Percentiles rank a stretch among this genome's conserved stretches.
Evolutionary conservation across 2,797 vertebrate species (phyloP).

Genomic region (Danio aesculapii): DNA sequence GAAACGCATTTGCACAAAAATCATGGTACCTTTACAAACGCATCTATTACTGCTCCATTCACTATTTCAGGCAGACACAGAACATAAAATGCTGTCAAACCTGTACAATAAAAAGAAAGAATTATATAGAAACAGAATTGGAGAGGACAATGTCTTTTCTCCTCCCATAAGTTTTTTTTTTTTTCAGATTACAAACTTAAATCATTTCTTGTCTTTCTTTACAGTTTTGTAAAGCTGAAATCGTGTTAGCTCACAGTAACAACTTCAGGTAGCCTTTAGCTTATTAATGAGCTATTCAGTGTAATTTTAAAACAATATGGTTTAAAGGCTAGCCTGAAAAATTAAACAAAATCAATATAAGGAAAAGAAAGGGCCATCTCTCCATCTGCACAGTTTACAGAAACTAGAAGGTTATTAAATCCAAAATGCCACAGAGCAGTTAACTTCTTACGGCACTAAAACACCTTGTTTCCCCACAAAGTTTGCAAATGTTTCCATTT

Average conservation of each 20-base stretch:
- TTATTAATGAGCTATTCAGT: constrained; percentile 8
- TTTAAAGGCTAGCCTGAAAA: neutral
- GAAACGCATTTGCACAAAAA: constrained; percentile 1
- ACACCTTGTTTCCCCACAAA: neutral
- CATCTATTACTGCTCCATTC: neutral
- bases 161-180: neutral
- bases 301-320: neutral
- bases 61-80: neutral
- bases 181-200: constrained; percentile 7
- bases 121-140: neutral
- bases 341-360: neutral
- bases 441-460: neutral
- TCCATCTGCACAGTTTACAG: constrained; percentile 18
- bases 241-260: constrained; percentile 10
- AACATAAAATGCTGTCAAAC: constrained; percentile 11
- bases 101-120: neutral
- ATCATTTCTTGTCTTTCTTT: neutral
- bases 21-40: constrained; percentile 6
- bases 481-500: constrained; percentile 76
- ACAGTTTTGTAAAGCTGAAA: constrained; percentile 1
- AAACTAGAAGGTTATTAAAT: constrained; percentile 8
- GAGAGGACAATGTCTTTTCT: neutral
- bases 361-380: neutral
- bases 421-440: constrained; percentile 7
- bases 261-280: neutral